phyloP scores from a whole-genome alignment of 2,888 invertebrate species.

The Dorcus hopei region DNA sequence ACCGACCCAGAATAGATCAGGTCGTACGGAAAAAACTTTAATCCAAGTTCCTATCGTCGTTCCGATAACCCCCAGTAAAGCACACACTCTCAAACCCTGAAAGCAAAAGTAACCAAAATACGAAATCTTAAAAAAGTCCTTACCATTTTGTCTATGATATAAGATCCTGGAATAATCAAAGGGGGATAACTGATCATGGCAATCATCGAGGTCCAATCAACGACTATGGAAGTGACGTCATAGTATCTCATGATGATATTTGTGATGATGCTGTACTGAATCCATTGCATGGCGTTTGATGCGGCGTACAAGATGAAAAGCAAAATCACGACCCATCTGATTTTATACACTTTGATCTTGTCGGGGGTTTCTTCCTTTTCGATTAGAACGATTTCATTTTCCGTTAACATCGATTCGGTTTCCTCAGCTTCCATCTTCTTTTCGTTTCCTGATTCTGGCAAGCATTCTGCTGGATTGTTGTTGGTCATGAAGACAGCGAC shows the following conservation, averaged over 20 bases:
- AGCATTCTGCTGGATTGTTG: no score
- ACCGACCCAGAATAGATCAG: slow-evolving; percentile 79
- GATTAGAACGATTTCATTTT: background rate
- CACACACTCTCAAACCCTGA: slow-evolving; percentile 78
- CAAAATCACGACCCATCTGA: slow-evolving; percentile 78
- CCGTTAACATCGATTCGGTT: background rate
- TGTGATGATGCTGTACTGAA: slow-evolving; percentile 89
- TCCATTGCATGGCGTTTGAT: slow-evolving; percentile 92
- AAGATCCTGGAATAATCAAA: slow-evolving; percentile 92
- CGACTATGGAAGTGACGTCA: slow-evolving; percentile 63
- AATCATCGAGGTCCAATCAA: slow-evolving; percentile 96
- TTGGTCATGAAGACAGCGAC: no score
- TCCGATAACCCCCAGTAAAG: slow-evolving; percentile 75
- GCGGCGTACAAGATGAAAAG: slow-evolving; percentile 86
- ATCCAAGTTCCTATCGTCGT: slow-evolving; percentile 87
- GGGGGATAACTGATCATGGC: slow-evolving; percentile 95
- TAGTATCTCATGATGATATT: slow-evolving; percentile 77
- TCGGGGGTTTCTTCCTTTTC: background rate
- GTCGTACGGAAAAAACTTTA: slow-evolving; percentile 80
- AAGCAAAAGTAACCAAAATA: slow-evolving; percentile 2
- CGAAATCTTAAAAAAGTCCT: slow-evolving; percentile 30
- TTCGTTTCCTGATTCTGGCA: no score
- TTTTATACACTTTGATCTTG: slow-evolving; percentile 44
- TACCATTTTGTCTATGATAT: slow-evolving; percentile 88
- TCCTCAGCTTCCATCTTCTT: background rate